Percentiles rank a stretch among this genome's conserved stretches.
Evolutionary conservation across 2,113 vertebrate genomes (phyloP).

Genomic region (Aptenodytes forsteri): DNA sequence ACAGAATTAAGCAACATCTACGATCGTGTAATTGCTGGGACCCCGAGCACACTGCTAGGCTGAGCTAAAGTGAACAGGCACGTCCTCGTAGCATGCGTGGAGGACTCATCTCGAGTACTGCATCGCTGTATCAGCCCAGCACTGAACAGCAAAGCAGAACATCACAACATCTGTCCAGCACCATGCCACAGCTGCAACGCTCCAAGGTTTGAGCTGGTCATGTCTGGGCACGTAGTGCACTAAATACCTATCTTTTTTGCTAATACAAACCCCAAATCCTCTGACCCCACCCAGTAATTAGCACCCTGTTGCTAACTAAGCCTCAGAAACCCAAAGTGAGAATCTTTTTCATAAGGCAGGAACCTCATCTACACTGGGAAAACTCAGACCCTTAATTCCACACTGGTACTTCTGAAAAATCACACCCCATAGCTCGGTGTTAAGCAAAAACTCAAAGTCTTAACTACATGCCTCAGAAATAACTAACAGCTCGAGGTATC

Average conservation of each 20-base stretch:
- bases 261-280: not conserved
- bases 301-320: not conserved
- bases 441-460: not conserved
- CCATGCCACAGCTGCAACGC: accelerated
- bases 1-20: accelerated
- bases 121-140: accelerated
- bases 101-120: accelerated
- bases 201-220: not conserved
- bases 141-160: not conserved
- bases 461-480: accelerated
- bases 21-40: accelerated
- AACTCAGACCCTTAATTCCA: not conserved
- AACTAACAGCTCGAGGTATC: not conserved
- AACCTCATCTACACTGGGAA: not conserved
- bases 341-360: not conserved
- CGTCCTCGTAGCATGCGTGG: accelerated
- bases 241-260: accelerated
- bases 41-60: accelerated
- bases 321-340: not conserved
- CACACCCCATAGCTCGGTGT: accelerated
- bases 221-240: not conserved
- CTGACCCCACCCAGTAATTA: not conserved
- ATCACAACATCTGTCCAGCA: not conserved
- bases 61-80: not conserved
- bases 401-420: not conserved